Conservation (phyloP, 1,140 invertebrate species). For the Coptotermes formosanus region DNA sequence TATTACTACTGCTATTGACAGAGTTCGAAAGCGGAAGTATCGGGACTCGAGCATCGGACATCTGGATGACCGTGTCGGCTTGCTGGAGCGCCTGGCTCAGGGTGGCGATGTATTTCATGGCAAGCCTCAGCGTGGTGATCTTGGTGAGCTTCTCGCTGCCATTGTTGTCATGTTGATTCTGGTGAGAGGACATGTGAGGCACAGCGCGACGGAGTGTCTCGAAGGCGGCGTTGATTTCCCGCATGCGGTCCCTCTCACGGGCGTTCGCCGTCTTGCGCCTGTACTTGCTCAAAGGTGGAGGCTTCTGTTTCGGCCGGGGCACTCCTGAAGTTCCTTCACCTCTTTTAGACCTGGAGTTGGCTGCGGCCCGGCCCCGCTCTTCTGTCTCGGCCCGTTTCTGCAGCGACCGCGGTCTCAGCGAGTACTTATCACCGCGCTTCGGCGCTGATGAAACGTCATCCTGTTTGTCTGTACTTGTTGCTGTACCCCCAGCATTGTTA, state of each 20-base stretch:
- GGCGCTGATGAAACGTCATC: not conserved
- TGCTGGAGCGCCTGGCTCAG: constrained; percentile 26
- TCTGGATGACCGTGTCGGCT: not conserved
- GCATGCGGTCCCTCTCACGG: constrained; percentile 79
- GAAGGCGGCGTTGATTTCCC: constrained; percentile 86
- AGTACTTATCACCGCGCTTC: constrained; percentile 49
- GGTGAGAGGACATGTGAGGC: constrained; percentile 49
- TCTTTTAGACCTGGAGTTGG: not conserved
- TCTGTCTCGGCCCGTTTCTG: constrained; percentile 52
- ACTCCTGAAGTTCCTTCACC: constrained; percentile 34
- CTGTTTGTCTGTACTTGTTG: not conserved
- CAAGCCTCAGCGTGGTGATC: constrained; percentile 81
- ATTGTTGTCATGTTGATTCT: constrained; percentile 42
- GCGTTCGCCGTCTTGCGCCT: constrained; percentile 86
- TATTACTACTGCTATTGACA: constrained; percentile 31
- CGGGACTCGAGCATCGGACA: not conserved
- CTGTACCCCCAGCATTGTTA: constrained; percentile 22
- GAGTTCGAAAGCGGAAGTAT: too few relatives aligned
- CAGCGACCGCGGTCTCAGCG: constrained; percentile 53
- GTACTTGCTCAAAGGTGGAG: constrained; percentile 86
- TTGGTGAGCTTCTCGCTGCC: constrained; percentile 79
- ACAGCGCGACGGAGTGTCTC: constrained; percentile 74
- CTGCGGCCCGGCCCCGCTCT: constrained; percentile 41
- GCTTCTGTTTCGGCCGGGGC: constrained; percentile 63
- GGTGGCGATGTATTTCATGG: constrained; percentile 69